Evolutionary conservation across 2,888 invertebrate species (phyloP).

Genomic region (Carabus problematicus): DNA sequence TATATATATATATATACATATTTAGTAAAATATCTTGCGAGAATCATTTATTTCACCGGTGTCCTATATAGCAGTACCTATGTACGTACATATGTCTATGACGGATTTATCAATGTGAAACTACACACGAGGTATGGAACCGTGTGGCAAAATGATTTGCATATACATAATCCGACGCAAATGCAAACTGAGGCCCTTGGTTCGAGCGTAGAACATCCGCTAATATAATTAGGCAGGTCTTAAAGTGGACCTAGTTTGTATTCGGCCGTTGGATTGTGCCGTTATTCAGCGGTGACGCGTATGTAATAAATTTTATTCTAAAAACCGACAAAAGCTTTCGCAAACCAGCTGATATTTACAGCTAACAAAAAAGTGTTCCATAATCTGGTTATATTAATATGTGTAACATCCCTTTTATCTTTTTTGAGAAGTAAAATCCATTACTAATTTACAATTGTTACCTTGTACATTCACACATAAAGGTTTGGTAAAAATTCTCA

Average conservation of each 20-base stretch:
- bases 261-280: conserved; percentile 23
- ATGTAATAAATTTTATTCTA: conserved; percentile 25
- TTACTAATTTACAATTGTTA: too few species aligned
- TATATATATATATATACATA: conserved; percentile 1
- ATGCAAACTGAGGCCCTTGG: conserved; percentile 17
- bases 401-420: too few species aligned
- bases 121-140: too few species aligned
- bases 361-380: too few species aligned
- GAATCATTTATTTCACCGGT: too few species aligned
- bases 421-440: too few species aligned
- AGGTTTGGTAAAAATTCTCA: too few species aligned
- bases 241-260: conserved; percentile 30
- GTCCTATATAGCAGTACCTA: too few species aligned
- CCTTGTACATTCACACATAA: too few species aligned
- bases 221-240: conserved; percentile 25
- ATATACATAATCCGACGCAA: conserved; percentile 16
- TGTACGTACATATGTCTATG: too few species aligned
- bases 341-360: conserved; percentile 14
- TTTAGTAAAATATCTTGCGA: conserved; percentile 16
- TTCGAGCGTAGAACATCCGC: conserved; percentile 7
- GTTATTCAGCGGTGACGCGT: conserved; percentile 18
- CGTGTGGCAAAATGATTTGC: background rate
- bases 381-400: too few species aligned
- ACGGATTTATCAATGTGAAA: too few species aligned
- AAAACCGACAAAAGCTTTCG: conserved; percentile 1